A percentile compares a stretch with the other conserved stretches of the same genome.
Evolutionary conservation across 37 sponge, comb jelly and placozoan genomes (phyloP).

Genomic region (Aphrocallistes beatrix): DNA sequence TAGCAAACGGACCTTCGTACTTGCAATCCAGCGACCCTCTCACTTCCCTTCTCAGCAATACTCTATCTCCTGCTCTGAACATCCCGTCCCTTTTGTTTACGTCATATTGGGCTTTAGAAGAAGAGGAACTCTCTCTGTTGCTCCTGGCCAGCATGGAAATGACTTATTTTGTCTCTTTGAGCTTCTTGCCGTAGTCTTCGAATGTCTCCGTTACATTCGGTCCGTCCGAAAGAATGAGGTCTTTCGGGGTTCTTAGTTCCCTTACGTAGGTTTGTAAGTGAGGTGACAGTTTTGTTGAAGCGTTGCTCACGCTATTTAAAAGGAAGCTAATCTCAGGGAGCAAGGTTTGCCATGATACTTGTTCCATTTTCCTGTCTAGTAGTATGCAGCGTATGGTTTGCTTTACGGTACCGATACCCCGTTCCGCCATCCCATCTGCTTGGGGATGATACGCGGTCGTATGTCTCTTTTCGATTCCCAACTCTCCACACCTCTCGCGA

Average conservation of each 20-base stretch:
- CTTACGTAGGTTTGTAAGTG: neutral
- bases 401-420: neutral
- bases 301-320: neutral
- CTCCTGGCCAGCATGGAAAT: neutral
- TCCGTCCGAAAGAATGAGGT: neutral
- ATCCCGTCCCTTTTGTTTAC: neutral
- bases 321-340: neutral
- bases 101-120: neutral
- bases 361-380: neutral
- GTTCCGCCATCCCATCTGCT: neutral
- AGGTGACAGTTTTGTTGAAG: neutral
- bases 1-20: neutral
- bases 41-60: neutral
- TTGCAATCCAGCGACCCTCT: neutral
- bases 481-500: neutral
- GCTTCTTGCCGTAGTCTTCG: neutral
- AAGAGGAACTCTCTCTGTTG: neutral
- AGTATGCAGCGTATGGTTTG: neutral
- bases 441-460: neutral
- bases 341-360: neutral
- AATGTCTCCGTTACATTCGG: neutral
- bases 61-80: neutral
- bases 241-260: neutral
- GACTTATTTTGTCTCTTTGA: neutral
- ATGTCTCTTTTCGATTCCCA: neutral